Conservation (phyloP, 2,888 invertebrate genomes). For the Anodontia alba region DNA sequence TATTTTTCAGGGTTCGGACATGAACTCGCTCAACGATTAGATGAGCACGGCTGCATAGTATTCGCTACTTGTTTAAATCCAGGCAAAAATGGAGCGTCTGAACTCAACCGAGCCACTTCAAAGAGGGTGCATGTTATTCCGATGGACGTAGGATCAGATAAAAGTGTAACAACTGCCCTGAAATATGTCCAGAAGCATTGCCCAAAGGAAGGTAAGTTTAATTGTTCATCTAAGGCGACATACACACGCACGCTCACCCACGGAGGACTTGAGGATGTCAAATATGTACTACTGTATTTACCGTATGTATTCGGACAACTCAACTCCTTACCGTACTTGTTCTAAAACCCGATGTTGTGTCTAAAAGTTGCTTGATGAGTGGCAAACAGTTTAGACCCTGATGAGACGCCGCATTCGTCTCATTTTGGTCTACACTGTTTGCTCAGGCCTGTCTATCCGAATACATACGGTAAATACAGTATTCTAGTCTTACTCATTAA, state of each 20-base stretch:
- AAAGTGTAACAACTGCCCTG: conserved; percentile 21
- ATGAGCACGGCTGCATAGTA: conserved; percentile 46
- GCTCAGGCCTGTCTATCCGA: too few relatives aligned
- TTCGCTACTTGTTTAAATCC: conserved; percentile 52
- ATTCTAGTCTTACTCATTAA: too few relatives aligned
- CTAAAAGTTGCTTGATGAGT: too few relatives aligned
- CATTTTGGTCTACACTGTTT: too few relatives aligned
- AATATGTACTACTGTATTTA: background rate
- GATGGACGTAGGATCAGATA: conserved; percentile 40
- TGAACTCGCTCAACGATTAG: conserved; percentile 38
- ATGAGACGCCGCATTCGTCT: too few relatives aligned
- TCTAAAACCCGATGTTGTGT: too few relatives aligned
- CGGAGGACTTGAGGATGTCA: background rate
- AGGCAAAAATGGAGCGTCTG: conserved; percentile 37
- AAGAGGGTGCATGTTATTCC: conserved; percentile 34
- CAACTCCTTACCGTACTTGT: background rate
- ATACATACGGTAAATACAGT: too few relatives aligned
- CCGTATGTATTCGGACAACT: too few relatives aligned
- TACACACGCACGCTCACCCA: background rate
- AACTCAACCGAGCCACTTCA: conserved; percentile 12
- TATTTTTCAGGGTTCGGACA: conserved; percentile 53
- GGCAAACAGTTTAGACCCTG: background rate
- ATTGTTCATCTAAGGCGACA: too few relatives aligned
- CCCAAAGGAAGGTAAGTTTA: conserved; percentile 9
- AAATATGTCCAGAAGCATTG: conserved; percentile 38